Base-by-base conservation (phyloP, 2,888 invertebrate genomes). In the Nomada ferruginata region DNA sequence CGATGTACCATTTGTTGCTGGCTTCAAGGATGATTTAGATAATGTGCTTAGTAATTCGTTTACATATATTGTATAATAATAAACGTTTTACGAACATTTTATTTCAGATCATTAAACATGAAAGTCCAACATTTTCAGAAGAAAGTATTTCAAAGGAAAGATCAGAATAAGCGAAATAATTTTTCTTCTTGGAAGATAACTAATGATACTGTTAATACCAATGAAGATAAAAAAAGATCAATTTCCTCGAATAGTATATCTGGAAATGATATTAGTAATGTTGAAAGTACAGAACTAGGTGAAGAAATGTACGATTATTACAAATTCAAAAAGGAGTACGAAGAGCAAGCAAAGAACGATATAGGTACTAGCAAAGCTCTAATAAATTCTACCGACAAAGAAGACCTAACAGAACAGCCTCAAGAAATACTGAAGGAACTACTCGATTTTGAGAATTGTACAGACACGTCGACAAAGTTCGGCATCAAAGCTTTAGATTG, bases 281-380 rank as follows among this genome's bases (percentile, higher is more conserved):
- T 15, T 7, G 69, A 71, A 13, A 53, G 70, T 42, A 76, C 50
- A 10, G 77, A 85, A 47, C 26, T 68, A n/a, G 57, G 63, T 5
- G 84, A 89, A 71, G 87, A 91, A 47, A 86, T 90, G 5, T 94
- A 95, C 78, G 92, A 94, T 89, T 95, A 94, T 75, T 90, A 94
- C 18, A 89, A 89, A 61, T 93, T 95, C 59, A 90, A 94, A 79
- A 89, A 91, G 10, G 95, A 95, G 86, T 96, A 95, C 84, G 90
- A 94, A 50, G 91, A 92, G n/a, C 92, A 94, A 75, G 86, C 94
- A 9, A 86, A 91, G 60, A 86, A 91, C 47, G 91, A 92, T 64
- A 90, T 91, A 64, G 89, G 87, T 47, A 91, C 89, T 9, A 94
- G 94, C 57, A 87, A 93, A 52, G 94, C 94, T 2, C 91, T 94